Conservation (phyloP, 2,888 invertebrate genomes). For the Hermaeophaga mercurialis region DNA sequence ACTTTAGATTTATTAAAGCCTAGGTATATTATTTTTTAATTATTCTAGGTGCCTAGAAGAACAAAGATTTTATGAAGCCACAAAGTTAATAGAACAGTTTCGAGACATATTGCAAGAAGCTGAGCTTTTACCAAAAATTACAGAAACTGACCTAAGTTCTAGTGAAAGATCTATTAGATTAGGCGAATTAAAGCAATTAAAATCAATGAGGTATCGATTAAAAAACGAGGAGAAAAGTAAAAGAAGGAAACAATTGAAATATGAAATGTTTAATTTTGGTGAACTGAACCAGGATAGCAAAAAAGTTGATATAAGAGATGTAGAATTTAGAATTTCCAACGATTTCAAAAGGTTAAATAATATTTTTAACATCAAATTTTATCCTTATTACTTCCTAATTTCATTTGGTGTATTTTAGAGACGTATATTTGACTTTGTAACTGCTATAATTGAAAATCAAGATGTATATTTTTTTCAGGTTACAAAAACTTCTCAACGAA, state of each 20-base stretch:
- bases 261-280: slow-evolving; percentile 67
- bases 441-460: too few species aligned
- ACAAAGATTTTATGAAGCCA: slow-evolving; percentile 95
- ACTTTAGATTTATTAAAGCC: too few species aligned
- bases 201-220: slow-evolving; percentile 64
- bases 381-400: too few species aligned
- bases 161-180: slow-evolving; percentile 81
- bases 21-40: not conserved
- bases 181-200: slow-evolving; percentile 87
- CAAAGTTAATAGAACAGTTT: slow-evolving; percentile 90
- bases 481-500: slow-evolving; percentile 65
- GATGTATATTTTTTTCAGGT: too few species aligned
- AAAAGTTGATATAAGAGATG: slow-evolving; percentile 50
- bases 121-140: slow-evolving; percentile 48
- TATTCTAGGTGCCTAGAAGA: slow-evolving; percentile 79
- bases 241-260: slow-evolving; percentile 75
- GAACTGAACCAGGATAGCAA: slow-evolving; percentile 65
- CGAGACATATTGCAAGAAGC: slow-evolving; percentile 75
- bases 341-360: slow-evolving; percentile 60
- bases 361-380: too few species aligned
- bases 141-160: slow-evolving; percentile 62
- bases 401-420: too few species aligned
- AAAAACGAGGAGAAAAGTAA: slow-evolving; percentile 67
- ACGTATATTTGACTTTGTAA: too few species aligned
- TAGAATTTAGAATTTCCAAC: slow-evolving; percentile 76